Base-by-base conservation (phyloP, 2,888 invertebrate species). In the Globia sparganii region DNA sequence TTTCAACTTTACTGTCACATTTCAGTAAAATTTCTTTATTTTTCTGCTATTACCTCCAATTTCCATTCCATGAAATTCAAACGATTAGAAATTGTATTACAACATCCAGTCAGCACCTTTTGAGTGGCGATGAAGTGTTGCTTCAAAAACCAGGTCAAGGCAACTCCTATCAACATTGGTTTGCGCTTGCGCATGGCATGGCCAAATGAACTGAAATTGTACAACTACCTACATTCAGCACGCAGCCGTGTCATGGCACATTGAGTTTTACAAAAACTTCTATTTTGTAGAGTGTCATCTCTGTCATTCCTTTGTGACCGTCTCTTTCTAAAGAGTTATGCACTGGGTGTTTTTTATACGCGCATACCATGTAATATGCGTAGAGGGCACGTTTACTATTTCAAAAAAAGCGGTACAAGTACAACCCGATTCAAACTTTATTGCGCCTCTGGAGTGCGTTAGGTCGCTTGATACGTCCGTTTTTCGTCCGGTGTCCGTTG, bases 101-200 rank as follows among this genome's bases (percentile, higher is more conserved):
- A 31, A 59, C 58, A 80, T 18, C 8, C 4, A 76, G 43, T 59
- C 25, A 68, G 37, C 49, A 49, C 49, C 34, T 81, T 76, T 71
- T 64, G 56, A 71, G 67, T 31, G 40, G 18, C 61, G 34, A 37
- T 62, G 40, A 58, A 43, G 15, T 43, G 40, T 68, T 72, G 61
- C 65, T 53, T 43, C 34, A 31, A 34, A 40, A 81, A 25, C 58
- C 43, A 53, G 77, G 81, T 77, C 80, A 81, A 77, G 80, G 80
- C 37, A 62, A 59, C 40, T 59, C n/a, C 72, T 58, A 71, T 71
- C 62, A 80, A n/a, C 68, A 34, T 69, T 49, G 68, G 43, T 65
- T 43, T 59, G 80, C 79, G 79, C 80, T 69, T 69, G 64, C 73
- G 43, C 75, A 80, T 79, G 61, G n/a, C 66, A 67, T 69, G 59